Evolutionary conservation across 2,888 invertebrate genomes (phyloP).

Genomic region (Chrysomela aeneicollis): DNA sequence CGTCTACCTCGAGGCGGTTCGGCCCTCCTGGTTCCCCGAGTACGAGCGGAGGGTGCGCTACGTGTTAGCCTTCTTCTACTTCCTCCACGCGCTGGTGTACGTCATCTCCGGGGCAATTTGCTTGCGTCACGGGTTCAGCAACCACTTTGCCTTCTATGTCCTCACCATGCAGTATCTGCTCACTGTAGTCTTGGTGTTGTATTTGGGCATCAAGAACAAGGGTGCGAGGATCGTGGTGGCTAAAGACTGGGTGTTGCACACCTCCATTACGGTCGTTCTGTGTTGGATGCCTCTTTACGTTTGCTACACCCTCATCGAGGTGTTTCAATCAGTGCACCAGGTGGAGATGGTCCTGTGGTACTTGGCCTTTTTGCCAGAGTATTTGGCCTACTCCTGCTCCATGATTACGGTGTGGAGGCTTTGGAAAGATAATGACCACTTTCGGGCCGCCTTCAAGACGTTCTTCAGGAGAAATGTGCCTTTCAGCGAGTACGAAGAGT

Average conservation of each 20-base stretch:
- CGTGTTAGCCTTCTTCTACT: slow-evolving; percentile 37
- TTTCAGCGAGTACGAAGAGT: slow-evolving; percentile 31
- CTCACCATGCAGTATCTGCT: slow-evolving; percentile 34
- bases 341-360: slow-evolving; percentile 36
- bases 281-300: slow-evolving; percentile 36
- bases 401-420: slow-evolving; percentile 28
- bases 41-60: slow-evolving; percentile 35
- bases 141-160: slow-evolving; percentile 34
- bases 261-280: slow-evolving; percentile 25
- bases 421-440: slow-evolving; percentile 33
- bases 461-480: slow-evolving; percentile 28
- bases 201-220: slow-evolving; percentile 28
- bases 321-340: slow-evolving; percentile 20
- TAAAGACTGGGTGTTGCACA: slow-evolving; percentile 27
- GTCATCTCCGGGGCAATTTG: slow-evolving; percentile 37
- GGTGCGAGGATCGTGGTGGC: slow-evolving; percentile 9
- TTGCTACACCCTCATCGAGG: slow-evolving; percentile 31
- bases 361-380: slow-evolving; percentile 36
- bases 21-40: slow-evolving; percentile 32
- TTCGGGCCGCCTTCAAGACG: slow-evolving; percentile 32
- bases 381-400: slow-evolving; percentile 32
- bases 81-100: slow-evolving; percentile 35
- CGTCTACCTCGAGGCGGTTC: slow-evolving; percentile 31
- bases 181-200: slow-evolving; percentile 16
- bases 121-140: slow-evolving; percentile 28